phyloP scores from a whole-genome alignment of 2,113 vertebrate species.

The Poicephalus meyeri region DNA sequence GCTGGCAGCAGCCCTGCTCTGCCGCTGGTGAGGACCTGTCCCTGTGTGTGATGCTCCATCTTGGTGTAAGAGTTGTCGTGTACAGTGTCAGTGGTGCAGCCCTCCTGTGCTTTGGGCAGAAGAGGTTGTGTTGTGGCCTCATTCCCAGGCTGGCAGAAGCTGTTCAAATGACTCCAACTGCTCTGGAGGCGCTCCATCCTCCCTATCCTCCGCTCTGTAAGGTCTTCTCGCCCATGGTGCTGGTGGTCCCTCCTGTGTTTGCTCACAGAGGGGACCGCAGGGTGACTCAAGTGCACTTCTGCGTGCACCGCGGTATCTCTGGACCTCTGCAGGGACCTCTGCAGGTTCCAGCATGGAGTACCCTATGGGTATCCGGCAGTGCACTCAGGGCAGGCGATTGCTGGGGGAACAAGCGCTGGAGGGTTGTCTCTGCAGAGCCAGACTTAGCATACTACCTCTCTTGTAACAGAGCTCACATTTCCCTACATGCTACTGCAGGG shows the following conservation, averaged over 20 bases:
- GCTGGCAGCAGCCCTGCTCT: not conserved
- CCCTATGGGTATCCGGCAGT: not conserved
- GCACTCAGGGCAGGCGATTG: not conserved
- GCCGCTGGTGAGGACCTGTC: not conserved
- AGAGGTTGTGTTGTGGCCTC: not conserved
- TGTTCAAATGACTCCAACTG: not conserved
- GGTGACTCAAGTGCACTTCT: rapidly evolving
- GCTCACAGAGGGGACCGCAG: not conserved
- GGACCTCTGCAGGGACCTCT: not conserved
- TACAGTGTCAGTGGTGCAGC: rapidly evolving
- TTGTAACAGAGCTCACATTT: not conserved
- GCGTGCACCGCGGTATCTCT: not conserved
- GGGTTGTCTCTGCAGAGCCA: not conserved
- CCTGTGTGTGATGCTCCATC: not conserved
- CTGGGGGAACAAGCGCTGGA: not conserved
- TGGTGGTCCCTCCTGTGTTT: not conserved
- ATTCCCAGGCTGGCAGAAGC: not conserved
- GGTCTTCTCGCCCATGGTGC: not conserved
- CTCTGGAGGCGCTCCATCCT: not conserved
- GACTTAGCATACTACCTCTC: not conserved
- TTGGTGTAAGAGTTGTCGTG: not conserved
- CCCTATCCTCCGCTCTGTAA: not conserved
- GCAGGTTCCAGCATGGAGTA: not conserved
- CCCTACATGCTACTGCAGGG: not conserved
- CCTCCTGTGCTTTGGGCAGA: not conserved